Conservation (phyloP, 1,140 invertebrate species). For the Magallana ariakensis region DNA sequence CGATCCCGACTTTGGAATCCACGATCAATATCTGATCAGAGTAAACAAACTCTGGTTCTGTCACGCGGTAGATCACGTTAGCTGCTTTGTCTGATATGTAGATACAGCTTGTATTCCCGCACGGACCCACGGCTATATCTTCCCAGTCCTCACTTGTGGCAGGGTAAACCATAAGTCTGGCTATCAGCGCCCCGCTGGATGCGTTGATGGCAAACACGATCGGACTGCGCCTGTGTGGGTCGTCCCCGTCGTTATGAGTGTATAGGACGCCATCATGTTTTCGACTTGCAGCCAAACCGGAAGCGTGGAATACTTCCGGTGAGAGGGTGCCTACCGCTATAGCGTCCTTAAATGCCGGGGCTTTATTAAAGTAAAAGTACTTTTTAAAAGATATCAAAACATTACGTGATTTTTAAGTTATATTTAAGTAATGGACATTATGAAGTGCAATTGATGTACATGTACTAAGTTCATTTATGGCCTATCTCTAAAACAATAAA, state of each 20-base stretch:
- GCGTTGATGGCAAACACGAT: slow-evolving; percentile 49
- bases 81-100: slow-evolving; percentile 51
- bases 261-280: slow-evolving; percentile 46
- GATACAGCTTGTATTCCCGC: slow-evolving; percentile 48
- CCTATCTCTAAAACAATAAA: too few species aligned
- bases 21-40: background rate
- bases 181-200: background rate
- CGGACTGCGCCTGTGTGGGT: background rate
- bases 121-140: slow-evolving; percentile 59
- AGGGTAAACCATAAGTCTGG: slow-evolving; percentile 40
- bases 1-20: background rate
- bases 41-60: slow-evolving; percentile 34
- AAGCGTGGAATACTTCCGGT: slow-evolving; percentile 44
- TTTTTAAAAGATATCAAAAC: too few species aligned
- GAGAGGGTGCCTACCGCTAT: background rate
- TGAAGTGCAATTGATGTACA: too few species aligned
- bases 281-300: slow-evolving; percentile 55
- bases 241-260: slow-evolving; percentile 58
- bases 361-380: too few species aligned
- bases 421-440: too few species aligned
- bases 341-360: background rate
- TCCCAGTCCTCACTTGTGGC: slow-evolving; percentile 59
- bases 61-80: slow-evolving; percentile 56
- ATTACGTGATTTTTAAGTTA: too few species aligned
- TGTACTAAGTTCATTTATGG: too few species aligned